Evolutionary conservation across 2,888 invertebrate species (phyloP), one percentile per base, ranked within the genome.

Genomic region (Hydroisotoma schaefferi): DNA sequence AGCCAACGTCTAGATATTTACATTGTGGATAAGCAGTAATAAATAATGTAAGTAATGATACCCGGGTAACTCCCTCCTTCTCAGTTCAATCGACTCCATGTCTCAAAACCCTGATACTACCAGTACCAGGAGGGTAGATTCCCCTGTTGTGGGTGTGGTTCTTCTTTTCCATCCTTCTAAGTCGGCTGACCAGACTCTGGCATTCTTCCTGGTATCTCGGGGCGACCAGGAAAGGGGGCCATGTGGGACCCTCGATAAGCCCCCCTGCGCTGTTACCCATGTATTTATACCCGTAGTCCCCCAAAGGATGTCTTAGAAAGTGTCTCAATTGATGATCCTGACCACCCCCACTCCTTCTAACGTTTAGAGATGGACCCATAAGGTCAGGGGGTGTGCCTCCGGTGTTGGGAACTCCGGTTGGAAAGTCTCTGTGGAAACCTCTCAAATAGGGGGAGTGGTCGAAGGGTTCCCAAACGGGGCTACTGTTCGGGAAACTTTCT

Each of bases 121-220:
- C n/a, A n/a, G n/a, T n/a, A n/a, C n/a, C n/a, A n/a, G n/a, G n/a
- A n/a, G n/a, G n/a, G n/a, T n/a, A n/a, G n/a, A n/a, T n/a, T n/a
- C n/a, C n/a, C n/a, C n/a, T n/a, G n/a, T n/a, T n/a, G n/a, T n/a
- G n/a, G n/a, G n/a, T n/a, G n/a, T n/a, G n/a, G n/a, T 20, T 40
- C 40, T 46, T 22, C 23, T 12, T 10, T 23, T 46, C 46, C 23
- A 46, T 23, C 10, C 25, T 25, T 15, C 25, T 46, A 15, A 46
- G 6, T 12, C 25, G 46, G 20, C 6, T 23, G 6, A 25, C 5
- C 6, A 46, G 12, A 3, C 6, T 23, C 12, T 25, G 46, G 23
- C 46, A 46, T 6, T 25, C 3, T 23, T 46, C 46, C 46, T 46
- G 46, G 20, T 46, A 46, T 23, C 46, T 46, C 6, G 46, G 46